Percentiles rank a stretch among this genome's conserved stretches.
Conservation (phyloP, 2,797 vertebrate species). For the Glyptemys insculpta region DNA sequence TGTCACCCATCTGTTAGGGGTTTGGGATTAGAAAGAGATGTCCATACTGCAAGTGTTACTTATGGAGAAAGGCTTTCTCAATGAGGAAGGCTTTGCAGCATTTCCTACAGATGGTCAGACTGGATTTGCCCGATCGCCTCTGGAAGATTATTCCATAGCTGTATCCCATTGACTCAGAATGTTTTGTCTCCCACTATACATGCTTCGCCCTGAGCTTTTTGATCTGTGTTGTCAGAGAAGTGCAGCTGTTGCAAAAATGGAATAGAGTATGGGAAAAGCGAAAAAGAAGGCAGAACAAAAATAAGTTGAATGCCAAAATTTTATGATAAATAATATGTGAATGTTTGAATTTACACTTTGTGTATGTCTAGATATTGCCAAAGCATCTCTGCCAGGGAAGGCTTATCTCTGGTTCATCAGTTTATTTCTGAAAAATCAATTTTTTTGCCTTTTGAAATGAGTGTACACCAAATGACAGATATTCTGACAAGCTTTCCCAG, state of each 20-base stretch:
- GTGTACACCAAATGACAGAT: neutral
- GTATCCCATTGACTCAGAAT: neutral
- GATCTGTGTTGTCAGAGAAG: neutral
- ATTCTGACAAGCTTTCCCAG: neutral
- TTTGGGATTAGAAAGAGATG: neutral
- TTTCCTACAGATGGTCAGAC: neutral
- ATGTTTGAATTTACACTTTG: neutral
- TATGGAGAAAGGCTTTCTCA: neutral
- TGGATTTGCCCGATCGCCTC: neutral
- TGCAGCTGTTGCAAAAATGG: neutral
- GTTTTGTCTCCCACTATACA: neutral
- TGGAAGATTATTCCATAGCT: neutral
- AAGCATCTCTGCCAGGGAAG: neutral
- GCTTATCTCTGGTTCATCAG: neutral
- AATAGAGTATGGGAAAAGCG: neutral
- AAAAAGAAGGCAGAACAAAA: neutral
- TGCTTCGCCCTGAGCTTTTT: neutral
- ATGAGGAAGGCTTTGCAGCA: neutral
- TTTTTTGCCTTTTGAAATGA: neutral
- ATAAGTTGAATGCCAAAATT: neutral
- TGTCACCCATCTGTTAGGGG: neutral
- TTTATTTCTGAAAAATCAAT: neutral
- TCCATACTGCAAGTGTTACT: rapidly evolving
- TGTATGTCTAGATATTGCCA: neutral
- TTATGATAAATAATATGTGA: neutral